phyloP scores from a whole-genome alignment of 2,888 invertebrate species.

The Scrobipalpa atriplicella region DNA sequence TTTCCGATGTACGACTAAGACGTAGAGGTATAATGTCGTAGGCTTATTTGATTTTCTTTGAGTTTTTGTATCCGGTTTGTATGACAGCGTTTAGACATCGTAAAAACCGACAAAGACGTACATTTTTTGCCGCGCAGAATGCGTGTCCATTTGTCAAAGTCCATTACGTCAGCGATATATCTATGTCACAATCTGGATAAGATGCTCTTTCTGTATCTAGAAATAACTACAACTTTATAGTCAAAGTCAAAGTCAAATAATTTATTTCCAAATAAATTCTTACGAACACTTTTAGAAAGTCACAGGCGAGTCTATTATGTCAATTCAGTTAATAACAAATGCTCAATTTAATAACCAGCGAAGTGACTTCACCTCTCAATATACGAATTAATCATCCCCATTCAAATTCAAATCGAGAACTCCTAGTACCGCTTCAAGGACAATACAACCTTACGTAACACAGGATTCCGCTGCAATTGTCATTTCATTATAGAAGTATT shows the following conservation, averaged over 20 bases:
- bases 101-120: not conserved
- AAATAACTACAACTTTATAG: not conserved
- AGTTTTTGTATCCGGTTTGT: not conserved
- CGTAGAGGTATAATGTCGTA: not conserved
- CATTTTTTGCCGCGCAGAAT: not conserved
- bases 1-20: conserved; percentile 27
- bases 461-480: conserved; percentile 72
- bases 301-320: too few species aligned
- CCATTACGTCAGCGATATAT: not conserved
- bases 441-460: conserved; percentile 54
- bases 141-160: not conserved
- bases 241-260: too few species aligned
- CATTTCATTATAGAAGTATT: conserved; percentile 81
- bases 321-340: too few species aligned
- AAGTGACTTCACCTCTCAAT: not conserved
- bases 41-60: conserved; percentile 4
- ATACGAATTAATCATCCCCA: not conserved
- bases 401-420: conserved; percentile 43
- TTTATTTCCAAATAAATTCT: too few species aligned
- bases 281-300: too few species aligned
- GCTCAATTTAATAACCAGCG: not conserved
- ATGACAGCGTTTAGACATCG: not conserved
- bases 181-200: not conserved
- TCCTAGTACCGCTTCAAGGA: conserved; percentile 41
- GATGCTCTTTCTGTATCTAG: not conserved